phyloP scores from a whole-genome alignment of 2,888 invertebrate genomes.

The Nomada flava region DNA sequence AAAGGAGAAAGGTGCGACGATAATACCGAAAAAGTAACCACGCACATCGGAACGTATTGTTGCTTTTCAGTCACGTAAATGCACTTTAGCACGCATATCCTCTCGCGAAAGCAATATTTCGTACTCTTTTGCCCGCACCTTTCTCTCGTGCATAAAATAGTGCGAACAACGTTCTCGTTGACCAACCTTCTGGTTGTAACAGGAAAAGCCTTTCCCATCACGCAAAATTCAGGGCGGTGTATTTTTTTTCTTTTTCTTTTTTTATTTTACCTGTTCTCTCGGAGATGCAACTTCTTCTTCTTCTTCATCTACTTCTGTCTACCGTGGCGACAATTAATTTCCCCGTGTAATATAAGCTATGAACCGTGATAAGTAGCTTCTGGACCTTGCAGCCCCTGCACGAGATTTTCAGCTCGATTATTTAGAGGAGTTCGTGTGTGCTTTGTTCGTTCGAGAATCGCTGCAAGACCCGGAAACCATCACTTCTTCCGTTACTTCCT shows the following conservation, averaged over 20 bases:
- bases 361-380: conserved; percentile 32
- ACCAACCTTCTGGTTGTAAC: conserved; percentile 17
- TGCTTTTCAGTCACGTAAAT: conserved; percentile 26
- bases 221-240: conserved; percentile 6
- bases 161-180: conserved; percentile 9
- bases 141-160: conserved; percentile 14
- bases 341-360: background rate
- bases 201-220: conserved; percentile 1
- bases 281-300: conserved; percentile 8
- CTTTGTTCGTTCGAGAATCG: background rate
- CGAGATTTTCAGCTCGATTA: conserved; percentile 1
- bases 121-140: background rate
- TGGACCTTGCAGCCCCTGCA: conserved; percentile 38
- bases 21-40: conserved; percentile 6
- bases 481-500: conserved; percentile 44
- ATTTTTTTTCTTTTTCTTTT: background rate
- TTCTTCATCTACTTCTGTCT: conserved; percentile 13
- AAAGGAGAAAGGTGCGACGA: background rate
- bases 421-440: background rate
- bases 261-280: conserved; percentile 17
- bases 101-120: conserved; percentile 20
- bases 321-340: conserved; percentile 51
- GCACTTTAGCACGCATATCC: conserved; percentile 38
- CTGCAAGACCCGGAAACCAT: conserved; percentile 40
- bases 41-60: conserved; percentile 15